Evolutionary conservation across 2,888 invertebrate species (phyloP).

Genomic region (Bruchidius siliquastri): DNA sequence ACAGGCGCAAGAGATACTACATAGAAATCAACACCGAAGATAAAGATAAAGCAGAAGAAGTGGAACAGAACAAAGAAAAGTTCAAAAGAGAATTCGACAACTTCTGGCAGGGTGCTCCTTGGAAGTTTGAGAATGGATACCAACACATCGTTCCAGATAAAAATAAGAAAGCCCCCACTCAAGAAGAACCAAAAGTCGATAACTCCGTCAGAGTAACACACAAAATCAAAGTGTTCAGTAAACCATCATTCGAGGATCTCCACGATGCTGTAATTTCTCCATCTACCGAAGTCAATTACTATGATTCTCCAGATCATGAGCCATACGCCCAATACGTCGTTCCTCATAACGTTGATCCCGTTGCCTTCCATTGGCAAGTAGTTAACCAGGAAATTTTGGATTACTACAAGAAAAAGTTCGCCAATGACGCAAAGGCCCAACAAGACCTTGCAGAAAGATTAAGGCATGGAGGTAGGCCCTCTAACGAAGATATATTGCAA

Average conservation of each 20-base stretch:
- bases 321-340: background rate
- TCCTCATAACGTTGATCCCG: constrained; percentile 1
- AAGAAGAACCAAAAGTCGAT: background rate
- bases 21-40: constrained; percentile 32
- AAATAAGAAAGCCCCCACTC: background rate
- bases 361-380: background rate
- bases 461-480: background rate
- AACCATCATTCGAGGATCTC: constrained; percentile 2
- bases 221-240: constrained; percentile 16
- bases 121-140: constrained; percentile 31
- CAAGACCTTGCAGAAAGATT: constrained; percentile 10
- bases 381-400: constrained; percentile 25
- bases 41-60: constrained; percentile 19
- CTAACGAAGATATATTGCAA: background rate
- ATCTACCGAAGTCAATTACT: constrained; percentile 14
- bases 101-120: constrained; percentile 31
- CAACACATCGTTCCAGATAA: constrained; percentile 30
- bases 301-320: constrained; percentile 7
- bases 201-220: constrained; percentile 14
- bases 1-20: constrained; percentile 22
- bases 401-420: constrained; percentile 33
- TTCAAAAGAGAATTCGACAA: constrained; percentile 30
- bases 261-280: constrained; percentile 11
- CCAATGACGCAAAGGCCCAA: constrained; percentile 26
- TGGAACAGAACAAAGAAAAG: constrained; percentile 15